Evolutionary conservation across 2,797 vertebrate genomes (phyloP), one percentile per base, ranked within the genome.

Genomic region (Tapera naevia): DNA sequence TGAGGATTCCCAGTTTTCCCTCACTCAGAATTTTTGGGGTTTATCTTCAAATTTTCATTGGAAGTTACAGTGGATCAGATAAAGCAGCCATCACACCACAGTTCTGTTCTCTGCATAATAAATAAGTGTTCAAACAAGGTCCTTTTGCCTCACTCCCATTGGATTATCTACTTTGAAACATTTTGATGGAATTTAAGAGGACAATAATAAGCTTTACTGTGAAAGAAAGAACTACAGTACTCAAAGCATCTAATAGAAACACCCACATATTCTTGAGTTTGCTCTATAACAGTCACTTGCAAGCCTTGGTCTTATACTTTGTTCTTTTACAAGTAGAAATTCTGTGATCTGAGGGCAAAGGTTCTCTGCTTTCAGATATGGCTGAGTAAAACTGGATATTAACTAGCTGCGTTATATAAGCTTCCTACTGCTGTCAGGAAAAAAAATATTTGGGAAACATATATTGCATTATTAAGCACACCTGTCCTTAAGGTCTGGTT

Each of bases 141-240:
- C 65, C 24, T 82, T 92, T 80, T 74, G 13, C 50, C 41, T 93
- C 41, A 78, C 89, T 88, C 81, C 72, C 37, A 72, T 37, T 72
- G 76, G 86, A 92, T 95, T 86, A 91, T n/a, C 45, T 65, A 46
- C 37, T 94, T 89, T 91, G 61, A 95, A 91, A 85, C n/a, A 61
- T 37, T 94, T 53, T 79, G 45, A 80, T 58, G 88, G 65, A 83
- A 79, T 24, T 41, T 74, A 74, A 88, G 71, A 79, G 75, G 65
- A 60, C 53, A 90, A 86, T 80, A 89, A 80, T 72, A 83, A 57
- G 60, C 41, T 91, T 85, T 80, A 71, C 53, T 87, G 37, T 72
- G 91, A 92, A 88, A 14, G 65, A 94, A 92, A 80, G 73, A 88
- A 41, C n/a, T 30, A 51, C 43, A 79, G 70, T 39, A 71, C 43